phyloP scores from a whole-genome alignment of 1,140 invertebrate genomes.

The Globodera ellingtonae region DNA sequence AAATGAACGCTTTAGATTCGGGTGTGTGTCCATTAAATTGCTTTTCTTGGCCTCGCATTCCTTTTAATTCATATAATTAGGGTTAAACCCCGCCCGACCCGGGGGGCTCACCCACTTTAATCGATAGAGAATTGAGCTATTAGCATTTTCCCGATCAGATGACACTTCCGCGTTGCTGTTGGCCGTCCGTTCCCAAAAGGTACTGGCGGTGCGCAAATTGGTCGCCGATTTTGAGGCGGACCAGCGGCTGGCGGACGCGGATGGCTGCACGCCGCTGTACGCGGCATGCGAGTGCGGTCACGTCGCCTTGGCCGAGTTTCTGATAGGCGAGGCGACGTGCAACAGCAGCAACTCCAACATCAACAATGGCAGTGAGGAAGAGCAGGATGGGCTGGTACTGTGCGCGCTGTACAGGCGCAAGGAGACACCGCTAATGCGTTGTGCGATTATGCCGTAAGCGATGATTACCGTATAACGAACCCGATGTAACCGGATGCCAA shows the following conservation, averaged over 20 bases:
- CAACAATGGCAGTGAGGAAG: neutral
- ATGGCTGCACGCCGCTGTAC: conserved; percentile 20
- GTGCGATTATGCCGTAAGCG: conserved; percentile 5
- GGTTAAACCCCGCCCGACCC: no score
- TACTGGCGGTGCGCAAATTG: conserved; percentile 10
- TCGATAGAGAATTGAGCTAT: neutral
- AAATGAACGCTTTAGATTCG: conserved; percentile 15
- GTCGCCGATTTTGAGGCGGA: conserved; percentile 16
- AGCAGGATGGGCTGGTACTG: neutral
- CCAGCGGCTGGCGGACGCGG: conserved; percentile 1
- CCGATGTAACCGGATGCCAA: no score
- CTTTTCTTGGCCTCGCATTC: neutral
- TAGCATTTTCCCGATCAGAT: neutral
- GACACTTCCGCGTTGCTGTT: conserved; percentile 1
- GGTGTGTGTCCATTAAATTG: neutral
- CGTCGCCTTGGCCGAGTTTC: conserved; percentile 5
- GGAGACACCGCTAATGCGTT: conserved; percentile 24
- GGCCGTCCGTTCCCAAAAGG: conserved; percentile 16
- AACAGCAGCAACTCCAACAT: neutral
- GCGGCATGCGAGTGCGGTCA: neutral
- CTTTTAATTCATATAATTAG: neutral
- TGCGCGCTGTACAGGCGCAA: neutral
- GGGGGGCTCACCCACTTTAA: no score
- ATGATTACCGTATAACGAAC: neutral
- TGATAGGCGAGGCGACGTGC: neutral